Base-by-base conservation (phyloP, 2,888 invertebrate species). In the Chironomus riparius region DNA sequence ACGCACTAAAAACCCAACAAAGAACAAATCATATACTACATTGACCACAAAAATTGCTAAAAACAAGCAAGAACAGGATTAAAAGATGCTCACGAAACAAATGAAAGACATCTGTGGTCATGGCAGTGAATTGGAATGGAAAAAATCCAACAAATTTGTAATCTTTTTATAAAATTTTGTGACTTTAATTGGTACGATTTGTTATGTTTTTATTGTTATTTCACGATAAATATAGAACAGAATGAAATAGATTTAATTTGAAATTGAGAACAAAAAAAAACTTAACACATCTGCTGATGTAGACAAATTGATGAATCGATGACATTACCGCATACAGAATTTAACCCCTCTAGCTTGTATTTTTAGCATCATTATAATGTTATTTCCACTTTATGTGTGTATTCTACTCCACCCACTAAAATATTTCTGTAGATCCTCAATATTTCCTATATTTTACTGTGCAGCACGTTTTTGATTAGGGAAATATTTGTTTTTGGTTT, bases 161-260 rank as follows among this genome's bases (percentile, higher is more conserved):
- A 72, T 72, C 10, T 38, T 38, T 7, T 3, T 13, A 65, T 38
- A 38, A 38, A 38, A 65, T 2, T 65, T 65, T 38, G n/a, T n/a
- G 21, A 72, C 61, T 72, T 72, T 72, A 72, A 72, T 72, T 72
- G 72, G 47, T 72, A 28, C 62, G 72, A 38, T 72, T 62, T 71
- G 21, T 48, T 28, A 18, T 10, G 5, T 56, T 56, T 56, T 15
- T 13, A 6, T 38, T 38, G 5, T 38, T 7, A 38, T 38, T 38
- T 10, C 10, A 10, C 38, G 1, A 2, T 2, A 38, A 7, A 10
- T 10, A 4, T 38, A 2, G 38, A 38, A 10, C 38, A 38, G 38
- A 38, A 38, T 38, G 38, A 38, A 38, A 38, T 38, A 38, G 10
- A 38, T 38, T 38, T 38, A 38, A 38, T 38, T 38, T 38, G 38